Conservation (phyloP, 2,797 vertebrate species). For the Oryzias sinensis region DNA sequence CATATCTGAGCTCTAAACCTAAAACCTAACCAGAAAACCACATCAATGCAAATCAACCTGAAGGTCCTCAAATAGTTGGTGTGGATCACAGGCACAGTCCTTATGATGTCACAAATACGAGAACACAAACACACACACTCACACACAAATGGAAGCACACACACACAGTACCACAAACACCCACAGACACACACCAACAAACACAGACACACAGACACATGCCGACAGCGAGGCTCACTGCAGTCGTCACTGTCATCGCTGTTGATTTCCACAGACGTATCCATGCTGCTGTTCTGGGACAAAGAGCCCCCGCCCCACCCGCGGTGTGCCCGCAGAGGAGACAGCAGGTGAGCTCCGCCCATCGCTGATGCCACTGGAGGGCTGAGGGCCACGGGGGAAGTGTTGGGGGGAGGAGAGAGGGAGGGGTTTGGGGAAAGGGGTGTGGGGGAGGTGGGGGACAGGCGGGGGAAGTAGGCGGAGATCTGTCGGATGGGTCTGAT, state of each 20-base stretch:
- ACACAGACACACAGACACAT: slow-evolving; percentile 41
- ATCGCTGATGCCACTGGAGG: slow-evolving; percentile 34
- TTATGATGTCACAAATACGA: no score
- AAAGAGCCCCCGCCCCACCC: slow-evolving; percentile 43
- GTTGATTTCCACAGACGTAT: slow-evolving; percentile 73
- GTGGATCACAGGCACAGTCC: no score
- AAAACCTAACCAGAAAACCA: no score
- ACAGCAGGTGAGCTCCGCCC: slow-evolving; percentile 52
- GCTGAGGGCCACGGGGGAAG: slow-evolving; percentile 52
- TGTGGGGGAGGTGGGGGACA: slow-evolving; percentile 63
- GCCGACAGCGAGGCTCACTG: slow-evolving; percentile 65
- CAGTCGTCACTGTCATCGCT: slow-evolving; percentile 78
- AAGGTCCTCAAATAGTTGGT: no score
- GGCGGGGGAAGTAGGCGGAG: slow-evolving; percentile 81
- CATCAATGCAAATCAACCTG: no score
- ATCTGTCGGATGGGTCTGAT: slow-evolving; percentile 81
- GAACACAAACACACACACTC: no score
- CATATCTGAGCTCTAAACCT: no score
- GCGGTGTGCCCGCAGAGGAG: slow-evolving; percentile 54
- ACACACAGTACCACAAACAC: no score
- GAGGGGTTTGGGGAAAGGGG: slow-evolving; percentile 44
- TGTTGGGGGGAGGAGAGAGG: slow-evolving; percentile 35
- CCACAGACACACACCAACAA: no score
- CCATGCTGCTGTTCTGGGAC: slow-evolving; percentile 66
- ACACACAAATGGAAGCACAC: no score